A percentile compares a stretch with the other conserved stretches of the same genome.
phyloP scores from a whole-genome alignment of 2,888 invertebrate species.

The Kryphioiulus occultus region DNA sequence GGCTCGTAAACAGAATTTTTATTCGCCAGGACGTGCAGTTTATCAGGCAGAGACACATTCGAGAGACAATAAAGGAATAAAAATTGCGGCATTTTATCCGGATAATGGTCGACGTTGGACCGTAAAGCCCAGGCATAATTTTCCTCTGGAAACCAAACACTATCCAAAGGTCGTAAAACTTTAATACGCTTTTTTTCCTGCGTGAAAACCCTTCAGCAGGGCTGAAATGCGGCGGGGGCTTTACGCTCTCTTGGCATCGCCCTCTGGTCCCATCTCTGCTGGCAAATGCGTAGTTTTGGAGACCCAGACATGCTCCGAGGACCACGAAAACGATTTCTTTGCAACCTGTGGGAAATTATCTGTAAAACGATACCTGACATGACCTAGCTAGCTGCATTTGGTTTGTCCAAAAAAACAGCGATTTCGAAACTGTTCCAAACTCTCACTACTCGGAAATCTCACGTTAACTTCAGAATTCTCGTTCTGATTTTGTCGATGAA shows the following conservation, averaged over 20 bases:
- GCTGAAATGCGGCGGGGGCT: neutral
- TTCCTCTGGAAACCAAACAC: constrained; percentile 45
- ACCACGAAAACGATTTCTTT: neutral
- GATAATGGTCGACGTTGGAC: constrained; percentile 42
- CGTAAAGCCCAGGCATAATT: constrained; percentile 43
- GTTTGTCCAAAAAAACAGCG: neutral
- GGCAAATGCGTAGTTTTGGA: neutral
- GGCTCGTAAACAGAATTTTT: constrained; percentile 48
- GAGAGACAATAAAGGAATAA: constrained; percentile 45
- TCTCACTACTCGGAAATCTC: no score
- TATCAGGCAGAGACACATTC: constrained; percentile 45
- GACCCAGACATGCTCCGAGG: neutral
- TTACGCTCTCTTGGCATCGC: neutral
- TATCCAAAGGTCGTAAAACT: constrained; percentile 45
- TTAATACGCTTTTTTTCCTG: constrained; percentile 37
- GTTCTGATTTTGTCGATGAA: no score
- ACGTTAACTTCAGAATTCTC: no score
- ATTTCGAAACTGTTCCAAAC: no score
- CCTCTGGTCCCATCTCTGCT: neutral
- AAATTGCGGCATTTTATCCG: constrained; percentile 45
- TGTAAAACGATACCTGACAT: neutral
- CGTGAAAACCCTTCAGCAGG: constrained; percentile 11
- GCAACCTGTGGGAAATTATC: neutral
- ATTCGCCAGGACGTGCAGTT: constrained; percentile 43
- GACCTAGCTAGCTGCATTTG: neutral